Conservation (phyloP, 1,140 invertebrate genomes). For the Drosophila nebulosa region DNA sequence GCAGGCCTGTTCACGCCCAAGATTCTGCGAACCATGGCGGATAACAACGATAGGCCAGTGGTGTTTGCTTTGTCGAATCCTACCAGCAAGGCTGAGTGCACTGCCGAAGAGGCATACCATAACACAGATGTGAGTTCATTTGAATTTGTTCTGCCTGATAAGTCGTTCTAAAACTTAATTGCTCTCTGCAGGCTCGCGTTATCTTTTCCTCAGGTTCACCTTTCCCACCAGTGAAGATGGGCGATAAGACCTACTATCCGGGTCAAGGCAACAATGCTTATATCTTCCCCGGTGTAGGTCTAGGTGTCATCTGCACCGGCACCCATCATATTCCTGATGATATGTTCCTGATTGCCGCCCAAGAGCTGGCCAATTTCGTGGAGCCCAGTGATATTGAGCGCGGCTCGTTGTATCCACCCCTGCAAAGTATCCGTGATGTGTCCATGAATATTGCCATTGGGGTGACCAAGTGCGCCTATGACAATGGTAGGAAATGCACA, state of each 20-base stretch:
- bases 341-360: conserved; percentile 94
- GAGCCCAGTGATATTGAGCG: conserved; percentile 89
- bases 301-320: conserved; percentile 93
- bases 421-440: conserved; percentile 92
- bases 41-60: conserved; percentile 92
- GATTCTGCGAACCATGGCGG: conserved; percentile 92
- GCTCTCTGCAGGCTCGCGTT: conserved; percentile 86
- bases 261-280: conserved; percentile 99
- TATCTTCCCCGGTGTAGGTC: conserved; percentile 94
- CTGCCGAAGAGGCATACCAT: conserved; percentile 94
- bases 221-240: conserved; percentile 89
- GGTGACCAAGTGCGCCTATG: conserved; percentile 94
- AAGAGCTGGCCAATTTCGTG: conserved; percentile 92
- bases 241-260: conserved; percentile 90
- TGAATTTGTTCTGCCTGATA: background rate
- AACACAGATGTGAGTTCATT: conserved; percentile 87
- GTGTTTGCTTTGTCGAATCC: conserved; percentile 98
- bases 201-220: conserved; percentile 97
- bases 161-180: background rate
- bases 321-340: conserved; percentile 94
- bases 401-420: conserved; percentile 96
- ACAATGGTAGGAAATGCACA: conserved; percentile 85
- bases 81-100: conserved; percentile 97
- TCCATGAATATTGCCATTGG: conserved; percentile 94
- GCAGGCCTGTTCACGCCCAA: conserved; percentile 93